Base-by-base conservation (phyloP, 2,113 vertebrate genomes). In the Vulpes lagopus region DNA sequence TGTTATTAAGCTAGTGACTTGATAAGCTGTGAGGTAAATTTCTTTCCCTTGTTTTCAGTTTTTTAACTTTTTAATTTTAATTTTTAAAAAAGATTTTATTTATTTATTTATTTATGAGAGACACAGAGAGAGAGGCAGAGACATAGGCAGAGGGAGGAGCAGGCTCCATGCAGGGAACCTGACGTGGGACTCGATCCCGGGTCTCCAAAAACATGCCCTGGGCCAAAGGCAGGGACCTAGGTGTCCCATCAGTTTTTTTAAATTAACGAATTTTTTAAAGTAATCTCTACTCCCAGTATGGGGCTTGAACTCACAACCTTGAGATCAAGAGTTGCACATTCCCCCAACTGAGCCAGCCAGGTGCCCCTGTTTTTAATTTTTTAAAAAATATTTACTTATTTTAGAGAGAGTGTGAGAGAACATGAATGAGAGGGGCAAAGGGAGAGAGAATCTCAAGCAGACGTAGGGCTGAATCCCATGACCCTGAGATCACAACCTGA, bases 21-120 rank as follows among this genome's bases (percentile, higher is more conserved):
- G 17, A 82, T 32, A 9, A 27, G 25, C 27, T 38, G 25, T 38
- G 17, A 69, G 65, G 73, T 38, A 81, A 23, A 19, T 62, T 84
- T 92, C 38, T 94, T 84, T 80, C 49, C 49, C 60, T 53, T 30
- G 55, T 57, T 95, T 94, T 90, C 59, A 83, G 14, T 49, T 86
- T 81, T 43, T 43, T 43, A 43, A 43, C 43, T 43, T 43, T 43
- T 43, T 43, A 43, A 43, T 43, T 43, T 43, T 43, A 6, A 43
- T 43, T 43, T 43, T 43, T 43, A 1, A 43, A 43, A 43, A 43
- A 43, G 1, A 43, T 43, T 43, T 43, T 43, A 43, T 43, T 43
- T 43, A 43, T 43, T 43, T 43, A 43, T 43, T 43, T 43, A 43
- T 43, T 43, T 43, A 43, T 43, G 43, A 43, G 43, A 43, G 43